Base-by-base conservation (phyloP, 92 coral and sea anemone species). In the Heteractis magnifica region DNA sequence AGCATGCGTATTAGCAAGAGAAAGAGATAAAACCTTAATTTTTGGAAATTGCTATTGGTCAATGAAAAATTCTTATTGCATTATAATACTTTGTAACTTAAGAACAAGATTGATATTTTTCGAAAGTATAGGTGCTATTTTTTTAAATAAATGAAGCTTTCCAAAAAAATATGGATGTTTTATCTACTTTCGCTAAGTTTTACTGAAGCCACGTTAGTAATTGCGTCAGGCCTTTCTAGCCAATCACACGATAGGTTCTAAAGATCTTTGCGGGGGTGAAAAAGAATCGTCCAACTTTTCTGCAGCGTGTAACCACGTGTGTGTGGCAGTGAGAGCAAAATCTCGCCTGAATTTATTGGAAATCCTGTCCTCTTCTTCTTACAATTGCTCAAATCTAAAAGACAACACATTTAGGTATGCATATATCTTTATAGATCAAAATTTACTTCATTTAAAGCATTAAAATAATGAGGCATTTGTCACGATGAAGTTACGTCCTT, bases 251-350 rank as follows among this genome's bases (percentile, higher is more conserved):
- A 15, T 34, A 56, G 72, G 26, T 82, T 82, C 86, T 82, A 82
- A 26, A n/a, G 34, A 74, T 13, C 52, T 82, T 82, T 34, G 18
- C 12, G 49, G 10, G 1, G 55, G 1, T 49, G 34, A 73, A 52
- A 13, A n/a, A 73, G 79, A 76, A 51, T 52, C 87, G 14, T 76
- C 49, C 76, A 13, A 56, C 76, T 15, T 50, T 84, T 60, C 74
- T 48, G 73, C 68, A 84, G 68, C 87, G 75, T 84, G 77, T 72
- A 62, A 48, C 80, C 87, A 84, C 87, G 87, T 84, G 86, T 74
- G 71, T 19, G 81, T 76, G 77, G 7, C 82, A 26, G 87, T 48
- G 52, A 19, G 75, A 52, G 80, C 19, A 44, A 52, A 56, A 73
- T 72, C 50, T 56, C 65, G 86, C 55, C 77, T 52, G 49, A 44